These are phyloP conservation scores for Threskiornis aethiopicus DNA, from an alignment of 2,797 vertebrate species.

Conservation along the genomic window DNA sequence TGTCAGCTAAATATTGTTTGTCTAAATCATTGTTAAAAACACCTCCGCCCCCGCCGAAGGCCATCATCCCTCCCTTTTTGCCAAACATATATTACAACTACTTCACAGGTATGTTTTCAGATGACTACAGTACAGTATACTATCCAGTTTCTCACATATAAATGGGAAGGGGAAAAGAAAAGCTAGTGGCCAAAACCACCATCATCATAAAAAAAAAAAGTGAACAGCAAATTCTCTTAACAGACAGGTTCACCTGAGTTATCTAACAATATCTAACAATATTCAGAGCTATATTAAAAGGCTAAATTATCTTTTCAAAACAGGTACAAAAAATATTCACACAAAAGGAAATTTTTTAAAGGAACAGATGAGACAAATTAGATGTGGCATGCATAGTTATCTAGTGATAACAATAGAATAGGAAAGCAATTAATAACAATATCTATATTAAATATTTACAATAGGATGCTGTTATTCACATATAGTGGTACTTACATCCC, in stretches of 20 bases:
- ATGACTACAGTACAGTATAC: slow-evolving; percentile 56
- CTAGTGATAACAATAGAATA: slow-evolving; percentile 74
- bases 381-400: slow-evolving; percentile 81
- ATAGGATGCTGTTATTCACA: slow-evolving; percentile 85
- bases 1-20: neutral
- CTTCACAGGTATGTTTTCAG: slow-evolving; percentile 51
- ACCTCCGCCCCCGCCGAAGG: neutral
- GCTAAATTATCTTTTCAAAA: slow-evolving; percentile 56
- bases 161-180: slow-evolving; percentile 57
- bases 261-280: slow-evolving; percentile 60
- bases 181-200: slow-evolving; percentile 63
- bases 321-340: slow-evolving; percentile 71
- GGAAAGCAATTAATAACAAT: slow-evolving; percentile 74
- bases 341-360: slow-evolving; percentile 63
- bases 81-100: neutral
- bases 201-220: slow-evolving; percentile 34
- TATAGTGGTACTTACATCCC: slow-evolving; percentile 99
- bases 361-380: slow-evolving; percentile 73
- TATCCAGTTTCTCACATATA: slow-evolving; percentile 69
- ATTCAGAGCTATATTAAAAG: slow-evolving; percentile 49
- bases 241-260: slow-evolving; percentile 40
- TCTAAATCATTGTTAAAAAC: neutral
- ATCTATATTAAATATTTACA: slow-evolving; percentile 76
- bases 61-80: neutral
- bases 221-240: slow-evolving; percentile 50